Base-by-base conservation (phyloP, 1,140 invertebrate species). In the Papilio aristodemus region DNA sequence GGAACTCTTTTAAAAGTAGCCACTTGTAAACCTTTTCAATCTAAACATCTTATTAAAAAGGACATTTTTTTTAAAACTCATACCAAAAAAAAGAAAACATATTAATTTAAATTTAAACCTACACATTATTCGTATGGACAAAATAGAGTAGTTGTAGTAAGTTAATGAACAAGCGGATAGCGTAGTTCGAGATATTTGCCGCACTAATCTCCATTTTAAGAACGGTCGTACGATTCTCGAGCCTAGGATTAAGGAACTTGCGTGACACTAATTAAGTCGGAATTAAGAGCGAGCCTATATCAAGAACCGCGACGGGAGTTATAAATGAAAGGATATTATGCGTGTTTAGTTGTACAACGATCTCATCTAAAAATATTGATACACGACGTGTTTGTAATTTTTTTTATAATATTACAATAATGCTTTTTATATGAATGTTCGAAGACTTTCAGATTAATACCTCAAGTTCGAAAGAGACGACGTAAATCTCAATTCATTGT, bases 191-290 rank as follows among this genome's bases (percentile, higher is more conserved):
- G 85, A 87, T 87, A 87, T 87, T 87, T 83, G 77, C 84, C 80
- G 63, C 73, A 84, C 86, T 91, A 90, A 90, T 91, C 89, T 91
- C 85, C 86, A 91, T 90, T 91, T 91, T 88, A 91, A 90, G 87
- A 89, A 90, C 87, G 85, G 85, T 82, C 80, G 85, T 87, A 81
- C 85, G 80, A 87, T 83, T 78, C 86, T 81, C 81, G 74, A 88
- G 89, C 89, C 89, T 87, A 83, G 89, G 87, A 91, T 91, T 91
- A 91, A 76, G 84, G 83, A 91, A 91, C 86, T 91, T 91, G 86
- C 87, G 86, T 91, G 87, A 90, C 83, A 87, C 87, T 91, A 90
- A 90, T 91, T 90, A 90, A 91, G 86, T 88, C 75, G 86, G 89
- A 84, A 90, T 91, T 90, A 91, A 85, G 84, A 83, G 75, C 83